phyloP scores from a whole-genome alignment of 2,888 invertebrate genomes.

The Melanchra persicariae region DNA sequence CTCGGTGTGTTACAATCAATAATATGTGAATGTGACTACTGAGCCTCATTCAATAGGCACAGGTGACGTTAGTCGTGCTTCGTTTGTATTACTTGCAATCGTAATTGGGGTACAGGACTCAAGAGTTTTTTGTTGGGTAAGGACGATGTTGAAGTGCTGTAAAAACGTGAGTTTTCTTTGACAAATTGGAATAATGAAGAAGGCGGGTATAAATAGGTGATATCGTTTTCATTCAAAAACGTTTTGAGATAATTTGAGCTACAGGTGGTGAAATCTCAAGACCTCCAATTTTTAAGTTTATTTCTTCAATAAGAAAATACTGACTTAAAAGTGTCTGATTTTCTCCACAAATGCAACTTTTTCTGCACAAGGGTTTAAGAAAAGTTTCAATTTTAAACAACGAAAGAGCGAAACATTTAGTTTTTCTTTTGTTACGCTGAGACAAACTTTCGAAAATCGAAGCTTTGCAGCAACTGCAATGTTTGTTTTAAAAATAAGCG shows the following conservation, averaged over 20 bases:
- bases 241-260: neutral
- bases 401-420: conserved; percentile 4
- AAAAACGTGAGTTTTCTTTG: neutral
- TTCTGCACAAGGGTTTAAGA: too few relatives aligned
- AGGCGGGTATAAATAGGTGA: neutral
- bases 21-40: conserved; percentile 12
- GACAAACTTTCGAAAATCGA: conserved; percentile 21
- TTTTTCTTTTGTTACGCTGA: neutral
- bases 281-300: neutral
- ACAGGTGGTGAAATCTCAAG: neutral
- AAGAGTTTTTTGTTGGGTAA: neutral
- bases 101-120: neutral
- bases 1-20: conserved; percentile 36
- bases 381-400: conserved; percentile 9
- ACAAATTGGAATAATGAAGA: neutral
- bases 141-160: neutral
- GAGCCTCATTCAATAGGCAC: conserved; percentile 3
- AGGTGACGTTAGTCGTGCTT: conserved; percentile 31
- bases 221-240: neutral
- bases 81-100: conserved; percentile 26
- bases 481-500: neutral
- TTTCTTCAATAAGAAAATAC: neutral
- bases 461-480: neutral
- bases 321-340: neutral
- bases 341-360: neutral